Percentiles rank a stretch among this genome's conserved stretches.
phyloP scores from a whole-genome alignment of 1,140 invertebrate species.

The Bombus waltoni region DNA sequence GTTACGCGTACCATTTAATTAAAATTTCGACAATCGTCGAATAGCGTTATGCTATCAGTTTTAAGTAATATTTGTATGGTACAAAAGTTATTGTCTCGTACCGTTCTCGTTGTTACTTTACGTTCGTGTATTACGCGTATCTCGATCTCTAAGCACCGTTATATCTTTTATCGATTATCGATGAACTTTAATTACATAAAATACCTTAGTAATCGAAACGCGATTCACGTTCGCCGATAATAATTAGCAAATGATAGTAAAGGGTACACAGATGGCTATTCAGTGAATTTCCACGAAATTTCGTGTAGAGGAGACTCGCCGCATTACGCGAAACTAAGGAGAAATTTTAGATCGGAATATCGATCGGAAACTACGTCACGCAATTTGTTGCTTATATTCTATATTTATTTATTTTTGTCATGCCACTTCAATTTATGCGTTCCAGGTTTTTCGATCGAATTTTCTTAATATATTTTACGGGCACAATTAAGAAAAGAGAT shows the following conservation, averaged over 20 bases:
- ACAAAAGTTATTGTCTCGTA: neutral
- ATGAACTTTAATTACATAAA: neutral
- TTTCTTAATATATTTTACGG: too few relatives aligned
- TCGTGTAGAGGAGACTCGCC: neutral
- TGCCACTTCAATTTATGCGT: too few relatives aligned
- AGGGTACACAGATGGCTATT: neutral
- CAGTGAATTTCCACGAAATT: neutral
- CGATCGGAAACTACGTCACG: too few relatives aligned
- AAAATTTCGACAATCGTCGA: neutral
- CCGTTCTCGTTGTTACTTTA: neutral
- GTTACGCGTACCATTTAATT: neutral
- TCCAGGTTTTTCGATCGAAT: too few relatives aligned
- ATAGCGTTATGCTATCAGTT: neutral
- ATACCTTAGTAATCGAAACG: neutral
- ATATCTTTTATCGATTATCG: neutral
- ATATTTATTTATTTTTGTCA: too few relatives aligned
- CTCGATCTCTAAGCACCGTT: neutral
- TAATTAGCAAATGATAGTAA: neutral
- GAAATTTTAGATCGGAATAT: neutral
- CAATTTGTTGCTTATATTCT: too few relatives aligned
- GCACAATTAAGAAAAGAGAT: too few relatives aligned
- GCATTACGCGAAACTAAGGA: neutral
- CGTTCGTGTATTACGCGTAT: neutral
- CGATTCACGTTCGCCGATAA: neutral
- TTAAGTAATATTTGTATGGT: neutral